Conservation (phyloP, 2,113 vertebrate species). For the Triplophysa siluroides region DNA sequence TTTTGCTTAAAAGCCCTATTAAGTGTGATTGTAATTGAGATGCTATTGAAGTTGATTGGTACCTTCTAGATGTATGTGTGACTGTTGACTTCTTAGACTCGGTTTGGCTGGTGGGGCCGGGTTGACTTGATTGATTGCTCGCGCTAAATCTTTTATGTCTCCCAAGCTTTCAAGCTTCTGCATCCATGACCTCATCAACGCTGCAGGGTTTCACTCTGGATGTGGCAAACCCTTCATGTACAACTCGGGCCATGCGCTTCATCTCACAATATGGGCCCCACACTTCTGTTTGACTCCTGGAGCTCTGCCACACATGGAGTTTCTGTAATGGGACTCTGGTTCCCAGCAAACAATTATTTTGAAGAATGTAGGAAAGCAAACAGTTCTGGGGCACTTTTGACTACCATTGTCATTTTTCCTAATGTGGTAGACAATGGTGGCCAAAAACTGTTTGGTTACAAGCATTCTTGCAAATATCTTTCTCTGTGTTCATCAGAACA, state of each 20-base stretch:
- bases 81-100: slow-evolving; percentile 49
- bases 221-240: slow-evolving; percentile 57
- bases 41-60: slow-evolving; percentile 23
- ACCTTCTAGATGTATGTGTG: slow-evolving; percentile 54
- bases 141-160: slow-evolving; percentile 61
- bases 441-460: too few relatives aligned
- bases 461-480: too few relatives aligned
- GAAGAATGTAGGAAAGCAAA: too few relatives aligned
- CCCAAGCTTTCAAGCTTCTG: slow-evolving; percentile 55
- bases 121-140: slow-evolving; percentile 72
- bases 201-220: slow-evolving; percentile 60
- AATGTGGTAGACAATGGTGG: too few relatives aligned
- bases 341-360: not conserved
- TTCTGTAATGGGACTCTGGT: not conserved
- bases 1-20: slow-evolving; percentile 50
- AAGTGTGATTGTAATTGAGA: slow-evolving; percentile 53
- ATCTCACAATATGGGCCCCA: slow-evolving; percentile 44
- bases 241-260: slow-evolving; percentile 58
- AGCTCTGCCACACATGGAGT: slow-evolving; percentile 38
- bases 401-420: too few relatives aligned
- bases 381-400: too few relatives aligned
- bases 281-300: slow-evolving; percentile 50
- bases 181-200: slow-evolving; percentile 61
- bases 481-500: too few relatives aligned
- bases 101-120: slow-evolving; percentile 37